Evolutionary conservation across 2,113 vertebrate species (phyloP).

Genomic region (Grammomys dolichurus): DNA sequence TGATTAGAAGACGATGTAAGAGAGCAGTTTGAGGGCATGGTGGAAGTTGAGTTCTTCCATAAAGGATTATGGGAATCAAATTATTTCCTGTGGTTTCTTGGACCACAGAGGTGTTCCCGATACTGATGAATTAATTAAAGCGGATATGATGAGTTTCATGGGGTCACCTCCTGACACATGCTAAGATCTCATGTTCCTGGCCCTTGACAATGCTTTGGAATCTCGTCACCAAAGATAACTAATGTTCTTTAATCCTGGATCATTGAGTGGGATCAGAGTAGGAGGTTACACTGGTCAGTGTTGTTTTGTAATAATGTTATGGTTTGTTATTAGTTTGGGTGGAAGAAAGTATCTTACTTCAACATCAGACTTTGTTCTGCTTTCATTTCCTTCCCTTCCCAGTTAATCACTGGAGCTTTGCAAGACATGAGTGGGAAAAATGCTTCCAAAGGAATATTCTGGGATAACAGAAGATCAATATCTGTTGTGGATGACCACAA

Average conservation of each 20-base stretch:
- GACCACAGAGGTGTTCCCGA: background rate
- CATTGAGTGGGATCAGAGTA: background rate
- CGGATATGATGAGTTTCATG: background rate
- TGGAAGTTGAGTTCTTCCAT: background rate
- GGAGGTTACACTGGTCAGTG: background rate
- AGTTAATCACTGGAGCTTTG: background rate
- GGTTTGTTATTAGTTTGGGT: conserved; percentile 7
- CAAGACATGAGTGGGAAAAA: background rate
- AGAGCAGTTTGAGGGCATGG: background rate
- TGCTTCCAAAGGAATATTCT: background rate
- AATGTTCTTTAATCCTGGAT: background rate
- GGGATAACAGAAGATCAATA: background rate
- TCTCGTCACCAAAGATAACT: background rate
- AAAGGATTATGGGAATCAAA: background rate
- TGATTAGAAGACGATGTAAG: background rate
- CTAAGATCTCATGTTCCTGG: background rate
- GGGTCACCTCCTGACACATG: background rate
- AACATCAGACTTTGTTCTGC: background rate
- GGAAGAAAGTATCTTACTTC: background rate
- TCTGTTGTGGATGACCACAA: background rate
- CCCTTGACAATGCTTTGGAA: background rate
- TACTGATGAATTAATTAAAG: too few relatives aligned
- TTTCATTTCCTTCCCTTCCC: background rate
- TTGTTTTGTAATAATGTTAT: conserved; percentile 11
- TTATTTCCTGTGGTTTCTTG: background rate